These are phyloP conservation scores for Amblyornis subalaris DNA, from an alignment of 2,113 vertebrate genomes.

Conservation along the genomic window DNA sequence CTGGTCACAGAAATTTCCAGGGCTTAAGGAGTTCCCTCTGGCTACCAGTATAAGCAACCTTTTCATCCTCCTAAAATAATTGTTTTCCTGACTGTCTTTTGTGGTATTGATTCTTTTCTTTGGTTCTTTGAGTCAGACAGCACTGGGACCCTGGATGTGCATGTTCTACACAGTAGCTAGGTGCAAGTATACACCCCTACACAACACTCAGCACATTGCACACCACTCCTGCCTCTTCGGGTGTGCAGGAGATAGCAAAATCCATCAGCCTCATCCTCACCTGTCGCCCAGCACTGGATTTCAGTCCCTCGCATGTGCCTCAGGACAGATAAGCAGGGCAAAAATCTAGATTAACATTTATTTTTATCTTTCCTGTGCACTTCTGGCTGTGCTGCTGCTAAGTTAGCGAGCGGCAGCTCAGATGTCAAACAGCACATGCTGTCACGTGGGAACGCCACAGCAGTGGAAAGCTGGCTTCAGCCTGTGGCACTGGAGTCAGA, in stretches of 20 bases:
- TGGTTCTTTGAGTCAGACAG: neutral
- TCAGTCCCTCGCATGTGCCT: neutral
- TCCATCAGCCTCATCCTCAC: neutral
- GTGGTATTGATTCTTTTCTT: rapidly evolving
- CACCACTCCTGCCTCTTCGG: neutral
- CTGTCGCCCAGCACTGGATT: neutral
- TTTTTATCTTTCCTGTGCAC: neutral
- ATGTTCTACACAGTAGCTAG: neutral
- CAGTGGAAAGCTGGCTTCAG: neutral
- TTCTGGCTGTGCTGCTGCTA: neutral
- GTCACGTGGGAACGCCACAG: neutral
- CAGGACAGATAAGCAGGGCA: neutral
- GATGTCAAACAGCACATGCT: neutral
- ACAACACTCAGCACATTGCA: rapidly evolving
- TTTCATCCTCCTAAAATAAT: neutral
- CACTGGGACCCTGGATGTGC: neutral
- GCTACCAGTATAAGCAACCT: neutral
- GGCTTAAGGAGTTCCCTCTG: neutral
- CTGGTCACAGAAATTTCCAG: neutral
- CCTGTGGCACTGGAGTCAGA: neutral
- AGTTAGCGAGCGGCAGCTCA: neutral
- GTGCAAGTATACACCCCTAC: neutral
- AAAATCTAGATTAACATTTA: neutral
- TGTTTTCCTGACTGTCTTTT: neutral
- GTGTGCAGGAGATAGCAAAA: neutral